Evolutionary conservation across 2,797 vertebrate genomes (phyloP).

Genomic region (Microcaecilia unicolor): DNA sequence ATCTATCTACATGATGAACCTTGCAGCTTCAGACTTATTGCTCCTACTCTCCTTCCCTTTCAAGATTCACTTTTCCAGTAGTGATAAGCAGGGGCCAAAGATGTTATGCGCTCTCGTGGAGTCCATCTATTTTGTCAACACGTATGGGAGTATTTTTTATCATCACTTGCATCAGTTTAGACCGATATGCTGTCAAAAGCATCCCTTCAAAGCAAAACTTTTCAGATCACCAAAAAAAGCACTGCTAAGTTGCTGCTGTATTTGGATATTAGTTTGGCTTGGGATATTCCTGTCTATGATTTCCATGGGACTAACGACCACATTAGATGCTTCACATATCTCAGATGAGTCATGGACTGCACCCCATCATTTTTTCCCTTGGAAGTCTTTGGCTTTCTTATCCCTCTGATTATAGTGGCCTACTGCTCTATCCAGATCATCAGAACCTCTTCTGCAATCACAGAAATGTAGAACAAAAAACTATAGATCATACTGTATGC

Average conservation of each 20-base stretch:
- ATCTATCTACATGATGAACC: slow-evolving; percentile 79
- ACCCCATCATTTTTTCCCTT: slow-evolving; percentile 50
- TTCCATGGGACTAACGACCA: not conserved
- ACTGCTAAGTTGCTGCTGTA: slow-evolving; percentile 36
- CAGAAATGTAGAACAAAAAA: not conserved
- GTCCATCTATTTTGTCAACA: slow-evolving; percentile 75
- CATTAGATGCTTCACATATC: slow-evolving; percentile 67
- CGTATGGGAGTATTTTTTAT: slow-evolving; percentile 80
- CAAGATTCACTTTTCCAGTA: slow-evolving; percentile 55
- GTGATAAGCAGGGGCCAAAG: not conserved
- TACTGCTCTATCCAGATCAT: slow-evolving; percentile 67
- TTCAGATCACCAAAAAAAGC: slow-evolving; percentile 61
- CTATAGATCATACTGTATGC: slow-evolving; percentile 28
- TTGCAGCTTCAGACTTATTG: slow-evolving; percentile 71
- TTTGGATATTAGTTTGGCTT: slow-evolving; percentile 59
- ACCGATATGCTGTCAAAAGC: slow-evolving; percentile 69
- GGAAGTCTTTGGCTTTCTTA: slow-evolving; percentile 74
- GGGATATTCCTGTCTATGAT: slow-evolving; percentile 44
- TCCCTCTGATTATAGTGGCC: slow-evolving; percentile 57
- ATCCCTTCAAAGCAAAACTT: slow-evolving; percentile 56
- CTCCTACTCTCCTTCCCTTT: slow-evolving; percentile 74
- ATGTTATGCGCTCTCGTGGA: slow-evolving; percentile 61
- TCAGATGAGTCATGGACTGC: slow-evolving; percentile 54
- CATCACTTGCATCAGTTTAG: slow-evolving; percentile 73
- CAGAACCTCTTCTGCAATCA: slow-evolving; percentile 39